phyloP scores from a whole-genome alignment of 2,797 vertebrate species.

The Triplophysa yarkandensis region DNA sequence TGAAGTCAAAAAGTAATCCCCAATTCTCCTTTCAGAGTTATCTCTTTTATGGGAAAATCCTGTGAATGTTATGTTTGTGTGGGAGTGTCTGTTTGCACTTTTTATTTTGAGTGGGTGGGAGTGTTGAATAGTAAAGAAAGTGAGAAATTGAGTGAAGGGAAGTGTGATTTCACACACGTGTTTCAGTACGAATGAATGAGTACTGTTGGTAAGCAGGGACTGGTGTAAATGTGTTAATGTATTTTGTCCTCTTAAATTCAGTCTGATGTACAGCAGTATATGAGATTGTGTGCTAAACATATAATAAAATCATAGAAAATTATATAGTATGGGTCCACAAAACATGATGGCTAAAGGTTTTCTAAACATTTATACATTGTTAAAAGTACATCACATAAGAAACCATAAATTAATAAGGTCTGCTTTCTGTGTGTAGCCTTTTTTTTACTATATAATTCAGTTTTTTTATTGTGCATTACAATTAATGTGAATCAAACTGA shows the following conservation, averaged over 20 bases:
- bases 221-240: conserved; percentile 2
- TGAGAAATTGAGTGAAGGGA: conserved; percentile 39
- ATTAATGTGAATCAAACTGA: too few species aligned
- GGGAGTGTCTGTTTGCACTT: conserved; percentile 55
- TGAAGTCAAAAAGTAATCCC: conserved; percentile 29
- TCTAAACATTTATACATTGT: not conserved
- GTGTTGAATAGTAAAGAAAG: conserved; percentile 48
- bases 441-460: too few species aligned
- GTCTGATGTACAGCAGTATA: too few species aligned
- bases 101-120: conserved; percentile 54
- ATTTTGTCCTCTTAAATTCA: not conserved
- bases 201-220: conserved; percentile 27
- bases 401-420: too few species aligned
- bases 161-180: conserved; percentile 37
- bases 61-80: conserved; percentile 54
- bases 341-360: too few species aligned
- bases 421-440: too few species aligned
- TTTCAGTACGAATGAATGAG: conserved; percentile 34
- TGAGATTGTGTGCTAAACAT: too few species aligned
- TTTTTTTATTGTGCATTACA: too few species aligned
- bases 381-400: not conserved
- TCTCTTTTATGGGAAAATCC: conserved; percentile 34
- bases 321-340: too few species aligned
- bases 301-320: too few species aligned
- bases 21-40: conserved; percentile 30